Percentiles rank a stretch among this genome's conserved stretches.
phyloP scores from a whole-genome alignment of 2,113 vertebrate species.

The Parotia lawesii region DNA sequence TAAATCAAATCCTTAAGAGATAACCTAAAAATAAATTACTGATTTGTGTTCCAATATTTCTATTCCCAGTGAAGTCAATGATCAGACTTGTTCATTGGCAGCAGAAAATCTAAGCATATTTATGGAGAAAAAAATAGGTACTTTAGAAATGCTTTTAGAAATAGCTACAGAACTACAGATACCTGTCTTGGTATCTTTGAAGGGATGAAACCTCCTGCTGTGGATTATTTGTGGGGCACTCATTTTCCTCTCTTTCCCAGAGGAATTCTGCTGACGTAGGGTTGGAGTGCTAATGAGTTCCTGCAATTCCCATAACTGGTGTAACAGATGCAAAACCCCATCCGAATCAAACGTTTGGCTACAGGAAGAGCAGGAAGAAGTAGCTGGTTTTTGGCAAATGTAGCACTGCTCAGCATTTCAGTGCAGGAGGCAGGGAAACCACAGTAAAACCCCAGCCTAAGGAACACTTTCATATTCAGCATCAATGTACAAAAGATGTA shows the following conservation, averaged over 20 bases:
- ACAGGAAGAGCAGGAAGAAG: neutral
- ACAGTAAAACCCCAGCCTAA: neutral
- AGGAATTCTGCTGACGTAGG: constrained; percentile 27
- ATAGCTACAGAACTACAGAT: neutral
- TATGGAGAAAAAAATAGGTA: neutral
- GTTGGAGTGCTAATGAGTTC: constrained; percentile 38
- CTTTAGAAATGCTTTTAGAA: neutral
- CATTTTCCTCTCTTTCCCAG: neutral
- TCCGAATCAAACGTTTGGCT: neutral
- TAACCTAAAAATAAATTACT: neutral
- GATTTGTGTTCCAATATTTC: neutral
- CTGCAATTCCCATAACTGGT: constrained; percentile 39
- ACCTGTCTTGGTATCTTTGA: neutral
- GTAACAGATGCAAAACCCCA: constrained; percentile 39
- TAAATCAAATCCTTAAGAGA: neutral
- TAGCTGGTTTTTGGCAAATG: constrained; percentile 32
- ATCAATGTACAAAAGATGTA: neutral
- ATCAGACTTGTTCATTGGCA: neutral
- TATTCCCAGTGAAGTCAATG: neutral
- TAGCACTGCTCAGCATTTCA: constrained; percentile 29
- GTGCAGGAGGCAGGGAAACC: neutral
- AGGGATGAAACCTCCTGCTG: neutral
- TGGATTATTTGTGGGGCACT: neutral
- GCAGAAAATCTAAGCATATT: neutral
- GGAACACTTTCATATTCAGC: neutral